Base-by-base conservation (phyloP, 2,888 invertebrate genomes). In the Azorinus chamasolen region DNA sequence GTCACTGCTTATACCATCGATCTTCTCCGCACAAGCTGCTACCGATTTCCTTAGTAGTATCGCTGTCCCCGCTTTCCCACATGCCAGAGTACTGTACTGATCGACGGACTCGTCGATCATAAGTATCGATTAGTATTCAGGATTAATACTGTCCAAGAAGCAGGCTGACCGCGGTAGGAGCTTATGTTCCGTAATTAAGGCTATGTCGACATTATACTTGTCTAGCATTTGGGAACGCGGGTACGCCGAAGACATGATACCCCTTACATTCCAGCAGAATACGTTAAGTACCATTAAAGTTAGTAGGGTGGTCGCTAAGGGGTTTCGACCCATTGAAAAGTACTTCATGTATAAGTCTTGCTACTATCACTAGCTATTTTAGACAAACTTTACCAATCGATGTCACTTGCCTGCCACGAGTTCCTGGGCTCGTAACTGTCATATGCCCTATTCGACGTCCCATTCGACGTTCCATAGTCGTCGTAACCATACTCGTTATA, bases 251-350 rank as follows among this genome's bases (percentile, higher is more conserved):
- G 59, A 61, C 59, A 61, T 61, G 1, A 61, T 61, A 14, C 59
- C 59, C 27, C 46, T 12, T 25, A 61, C 59, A 46, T 61, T 61
- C 59, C 59, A 61, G 14, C 46, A 27, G 18, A 61, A 18, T n/a
- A 61, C 18, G 18, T 48, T 46, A 12, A 53, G 18, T 2, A 53
- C 12, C n/a, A 14, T 16, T 27, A 53, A 25, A 4, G 24, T 53
- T 32, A 32, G 10, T 6, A 32, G 27, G 18, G 2, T 16, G 12
- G 24, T 6, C 24, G 14, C 20, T 48, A 48, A 20, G n/a, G n/a
- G n/a, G n/a, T n/a, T n/a, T n/a, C n/a, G n/a, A n/a, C n/a, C n/a
- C n/a, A n/a, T n/a, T n/a, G 4, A 32, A 32, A 4, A 4, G 32
- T 6, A 32, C 32, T 32, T 32, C 5, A 10, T 32, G 10, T 32